Base-by-base conservation (phyloP, 2,888 invertebrate species). In the Polietes domitor region DNA sequence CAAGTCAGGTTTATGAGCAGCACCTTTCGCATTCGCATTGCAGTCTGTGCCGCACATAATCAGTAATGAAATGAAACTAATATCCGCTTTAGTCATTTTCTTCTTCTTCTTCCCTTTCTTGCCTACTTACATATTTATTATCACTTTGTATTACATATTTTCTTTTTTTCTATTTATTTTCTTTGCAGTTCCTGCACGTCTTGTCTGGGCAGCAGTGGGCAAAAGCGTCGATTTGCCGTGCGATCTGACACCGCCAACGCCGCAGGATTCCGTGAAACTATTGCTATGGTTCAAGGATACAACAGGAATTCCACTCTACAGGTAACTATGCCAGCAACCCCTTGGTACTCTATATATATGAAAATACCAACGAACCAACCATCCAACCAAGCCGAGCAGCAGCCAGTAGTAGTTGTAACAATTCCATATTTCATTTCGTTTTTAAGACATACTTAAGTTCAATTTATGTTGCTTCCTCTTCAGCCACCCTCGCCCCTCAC, bases 241-340 rank as follows among this genome's bases (percentile, higher is more conserved):
- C 93, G 96, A 97, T 92, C 94, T 97, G 86, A 94, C 95, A 72
- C 94, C 96, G 41, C 95, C 96, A 0, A 93, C 95, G 26, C 94
- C 95, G 0, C 94, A 94, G 72, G 95, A 96, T 87, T 93, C 94
- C 77, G 96, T 97, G 63, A 96, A 95, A 89, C 95, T 97, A 95
- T 95, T 97, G 89, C 94, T 98, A 83, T 97, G 97, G 97, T 97
- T 97, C 94, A 97, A 97, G 91, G 97, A 97, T 90, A 94, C 95
- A 70, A 95, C 94, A 72, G 95, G 96, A 81, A 96, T 97, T 93
- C 97, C 97, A 12, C 94, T 97, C 78, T 97, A 97, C 93, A 97
- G 96, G 97, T 97, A 92, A 94, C 93, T 92, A 41, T n/a, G n/a
- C 37, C 28, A 61, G 15, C 71, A 63, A 26, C n/a, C 5, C 24